phyloP scores from a whole-genome alignment of 2,797 vertebrate genomes.

The Phalanger gymnotis region DNA sequence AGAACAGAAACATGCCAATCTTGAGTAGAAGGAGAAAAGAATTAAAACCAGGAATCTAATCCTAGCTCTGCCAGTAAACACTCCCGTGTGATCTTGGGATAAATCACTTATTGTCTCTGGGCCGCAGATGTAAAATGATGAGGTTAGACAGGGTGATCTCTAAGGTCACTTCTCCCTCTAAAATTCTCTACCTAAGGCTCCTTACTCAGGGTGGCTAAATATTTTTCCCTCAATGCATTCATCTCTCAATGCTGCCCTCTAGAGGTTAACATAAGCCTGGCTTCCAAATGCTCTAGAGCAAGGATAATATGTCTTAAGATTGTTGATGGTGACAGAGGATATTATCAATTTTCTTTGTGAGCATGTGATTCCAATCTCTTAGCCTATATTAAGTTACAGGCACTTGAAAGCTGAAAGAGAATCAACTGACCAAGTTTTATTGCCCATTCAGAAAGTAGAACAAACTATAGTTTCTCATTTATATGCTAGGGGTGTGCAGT shows the following conservation, averaged over 20 bases:
- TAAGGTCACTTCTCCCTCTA: neutral
- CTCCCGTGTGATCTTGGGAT: neutral
- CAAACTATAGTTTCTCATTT: constrained; percentile 27
- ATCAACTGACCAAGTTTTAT: neutral
- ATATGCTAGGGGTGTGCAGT: neutral
- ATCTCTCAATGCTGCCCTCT: neutral
- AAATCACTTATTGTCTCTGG: neutral
- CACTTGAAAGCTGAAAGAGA: neutral
- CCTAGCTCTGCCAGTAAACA: neutral
- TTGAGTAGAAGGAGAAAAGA: neutral
- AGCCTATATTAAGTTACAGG: neutral
- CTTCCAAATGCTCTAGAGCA: neutral
- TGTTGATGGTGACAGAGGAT: neutral
- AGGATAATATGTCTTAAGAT: neutral
- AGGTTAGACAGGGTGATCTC: neutral
- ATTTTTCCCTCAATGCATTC: neutral
- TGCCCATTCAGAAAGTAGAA: constrained; percentile 31
- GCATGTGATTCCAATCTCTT: neutral
- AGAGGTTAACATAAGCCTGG: neutral
- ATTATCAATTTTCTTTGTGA: neutral
- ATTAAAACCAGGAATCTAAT: neutral
- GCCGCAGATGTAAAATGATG: neutral
- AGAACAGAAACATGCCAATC: neutral
- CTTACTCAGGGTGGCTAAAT: neutral
- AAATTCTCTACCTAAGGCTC: neutral